Base-by-base conservation (phyloP, 2,797 vertebrate species). In the Petrocephalus sullivani region DNA sequence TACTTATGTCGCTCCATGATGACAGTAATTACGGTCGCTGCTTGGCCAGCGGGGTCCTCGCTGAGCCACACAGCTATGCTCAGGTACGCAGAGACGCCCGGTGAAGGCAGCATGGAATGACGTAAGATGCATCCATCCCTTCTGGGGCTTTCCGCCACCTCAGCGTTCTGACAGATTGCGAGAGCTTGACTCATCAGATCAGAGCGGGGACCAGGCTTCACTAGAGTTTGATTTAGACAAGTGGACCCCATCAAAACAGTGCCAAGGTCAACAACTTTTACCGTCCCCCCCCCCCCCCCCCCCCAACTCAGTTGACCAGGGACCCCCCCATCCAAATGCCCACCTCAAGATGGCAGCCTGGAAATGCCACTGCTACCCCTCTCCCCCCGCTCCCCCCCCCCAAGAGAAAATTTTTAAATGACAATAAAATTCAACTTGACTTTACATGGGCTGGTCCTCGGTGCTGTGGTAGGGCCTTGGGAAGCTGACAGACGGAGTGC, bases 21-120 rank as follows among this genome's bases (percentile, higher is more conserved):
- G 91, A 94, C 92, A 93, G 92, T 95, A 93, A 95, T 96, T 94
- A 94, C 92, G 88, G 85, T 94, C 93, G 91, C 92, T 91, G 92
- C 92, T 92, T 91, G 84, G 90, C 90, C 88, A 89, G 91, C 14
- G 89, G 94, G 95, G 94, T 93, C 93, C 89, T 89, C 84, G 56
- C 41, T 71, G 78, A 89, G 83, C 87, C 89, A 92, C 93, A 95
- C 94, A 94, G 92, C 93, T 94, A 93, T 41, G 90, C 89, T 87
- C 90, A 92, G 88, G 90, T 95, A 95, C 94, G 90, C 93, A 94
- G 37, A 89, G 89, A 87, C 88, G 82, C 90, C 89, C 58, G 16
- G 37, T 46, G 71, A 78, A 46, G 37, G 7, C 71, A 10, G 5
- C 5, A 2, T 41, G 67, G 28, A 16, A 75, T 41, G 33, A 41